Evolutionary conservation across 2,797 vertebrate genomes (phyloP).

Genomic region (Hydrolagus colliei): DNA sequence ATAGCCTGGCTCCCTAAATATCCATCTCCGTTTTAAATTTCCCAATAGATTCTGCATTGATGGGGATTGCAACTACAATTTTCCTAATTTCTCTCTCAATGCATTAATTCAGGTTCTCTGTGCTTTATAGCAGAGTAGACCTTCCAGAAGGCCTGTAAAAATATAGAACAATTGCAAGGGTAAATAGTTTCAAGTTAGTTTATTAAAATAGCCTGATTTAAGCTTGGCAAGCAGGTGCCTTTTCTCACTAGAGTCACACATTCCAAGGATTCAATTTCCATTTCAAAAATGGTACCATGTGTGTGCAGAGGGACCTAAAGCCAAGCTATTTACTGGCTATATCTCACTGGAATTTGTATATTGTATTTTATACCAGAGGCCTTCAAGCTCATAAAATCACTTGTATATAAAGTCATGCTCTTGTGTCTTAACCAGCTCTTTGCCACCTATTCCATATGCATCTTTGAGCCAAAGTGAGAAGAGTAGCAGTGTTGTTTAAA

Average conservation of each 20-base stretch:
- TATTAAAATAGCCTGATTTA: not conserved
- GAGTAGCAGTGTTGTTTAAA: too few relatives aligned
- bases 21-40: too few relatives aligned
- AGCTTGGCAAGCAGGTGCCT: not conserved
- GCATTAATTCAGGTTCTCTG: not conserved
- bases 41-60: too few relatives aligned
- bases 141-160: not conserved
- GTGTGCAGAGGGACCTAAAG: not conserved
- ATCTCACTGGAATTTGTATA: not conserved
- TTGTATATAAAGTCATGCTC: not conserved
- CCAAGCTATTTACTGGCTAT: conserved; percentile 15
- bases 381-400: not conserved
- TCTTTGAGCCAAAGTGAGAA: not conserved
- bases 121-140: not conserved
- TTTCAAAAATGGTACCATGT: conserved; percentile 25
- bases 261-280: conserved; percentile 20
- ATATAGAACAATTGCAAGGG: not conserved
- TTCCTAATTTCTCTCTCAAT: not conserved
- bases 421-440: not conserved
- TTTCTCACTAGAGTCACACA: not conserved
- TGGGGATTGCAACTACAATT: too few relatives aligned
- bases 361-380: not conserved
- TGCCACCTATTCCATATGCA: not conserved
- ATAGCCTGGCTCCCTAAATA: too few relatives aligned
- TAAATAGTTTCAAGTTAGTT: not conserved